phyloP scores from a whole-genome alignment of 2,113 vertebrate genomes.

The Prunella himalayana region DNA sequence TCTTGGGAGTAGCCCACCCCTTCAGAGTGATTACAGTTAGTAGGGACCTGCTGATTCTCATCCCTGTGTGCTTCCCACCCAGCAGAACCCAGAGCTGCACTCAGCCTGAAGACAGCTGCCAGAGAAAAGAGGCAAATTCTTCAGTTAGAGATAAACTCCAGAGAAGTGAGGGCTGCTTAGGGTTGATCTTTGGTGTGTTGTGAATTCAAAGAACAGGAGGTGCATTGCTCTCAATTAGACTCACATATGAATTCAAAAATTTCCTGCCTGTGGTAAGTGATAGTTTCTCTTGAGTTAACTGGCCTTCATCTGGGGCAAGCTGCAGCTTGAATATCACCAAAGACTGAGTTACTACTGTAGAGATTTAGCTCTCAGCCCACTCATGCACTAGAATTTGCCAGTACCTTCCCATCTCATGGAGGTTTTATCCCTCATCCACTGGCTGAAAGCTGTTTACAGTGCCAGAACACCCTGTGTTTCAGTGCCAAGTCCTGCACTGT shows the following conservation, averaged over 20 bases:
- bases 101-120: background rate
- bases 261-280: background rate
- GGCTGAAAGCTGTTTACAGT: background rate
- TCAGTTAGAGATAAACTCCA: conserved; percentile 39
- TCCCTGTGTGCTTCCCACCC: background rate
- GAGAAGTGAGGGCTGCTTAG: background rate
- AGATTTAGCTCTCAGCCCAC: background rate
- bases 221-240: background rate
- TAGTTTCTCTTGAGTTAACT: background rate
- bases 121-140: background rate
- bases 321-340: background rate
- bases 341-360: background rate
- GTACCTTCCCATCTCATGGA: background rate
- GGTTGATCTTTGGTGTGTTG: background rate
- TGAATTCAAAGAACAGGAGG: background rate
- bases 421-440: background rate
- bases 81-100: background rate
- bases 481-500: background rate
- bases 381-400: background rate
- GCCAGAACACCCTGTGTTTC: background rate
- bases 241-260: background rate
- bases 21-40: background rate
- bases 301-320: background rate
- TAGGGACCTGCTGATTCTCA: background rate
- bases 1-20: background rate